Conservation (phyloP, 2,797 vertebrate genomes). For the Fratercula arctica region DNA sequence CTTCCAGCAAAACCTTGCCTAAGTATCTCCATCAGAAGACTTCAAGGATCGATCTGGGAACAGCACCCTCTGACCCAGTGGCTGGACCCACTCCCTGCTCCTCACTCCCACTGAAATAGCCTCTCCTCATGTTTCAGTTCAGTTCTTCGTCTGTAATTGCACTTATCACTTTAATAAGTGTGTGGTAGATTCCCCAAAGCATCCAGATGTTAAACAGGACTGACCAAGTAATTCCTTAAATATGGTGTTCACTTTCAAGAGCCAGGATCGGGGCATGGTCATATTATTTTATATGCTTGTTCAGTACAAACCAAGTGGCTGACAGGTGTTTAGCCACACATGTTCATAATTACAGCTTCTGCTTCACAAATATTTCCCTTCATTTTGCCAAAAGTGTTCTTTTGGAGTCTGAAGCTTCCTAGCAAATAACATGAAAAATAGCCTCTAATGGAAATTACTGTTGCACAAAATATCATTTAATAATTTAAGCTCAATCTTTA, state of each 20-base stretch:
- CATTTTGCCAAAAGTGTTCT: slow-evolving; percentile 23
- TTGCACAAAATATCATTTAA: slow-evolving; percentile 37
- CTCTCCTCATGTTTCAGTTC: not conserved
- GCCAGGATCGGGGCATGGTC: not conserved
- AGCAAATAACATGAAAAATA: slow-evolving; percentile 41
- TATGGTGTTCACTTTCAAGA: not conserved
- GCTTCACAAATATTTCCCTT: slow-evolving; percentile 38
- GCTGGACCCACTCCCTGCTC: not conserved
- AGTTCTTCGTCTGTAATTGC: not conserved
- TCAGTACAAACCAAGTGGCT: not conserved
- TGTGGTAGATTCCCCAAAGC: not conserved
- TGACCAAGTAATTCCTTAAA: not conserved
- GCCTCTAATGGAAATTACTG: slow-evolving; percentile 14
- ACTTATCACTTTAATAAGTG: not conserved
- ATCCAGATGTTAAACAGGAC: not conserved
- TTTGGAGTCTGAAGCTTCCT: slow-evolving; percentile 13
- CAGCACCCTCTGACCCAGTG: not conserved
- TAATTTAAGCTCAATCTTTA: slow-evolving; percentile 36
- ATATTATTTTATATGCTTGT: not conserved
- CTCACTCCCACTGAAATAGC: not conserved
- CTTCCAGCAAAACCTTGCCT: not conserved
- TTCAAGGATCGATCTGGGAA: not conserved
- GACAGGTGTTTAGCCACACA: slow-evolving; percentile 11
- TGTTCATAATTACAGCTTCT: slow-evolving; percentile 28
- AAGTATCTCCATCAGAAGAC: not conserved